phyloP scores from a whole-genome alignment of 1,140 invertebrate species.

The Bombus waltoni region DNA sequence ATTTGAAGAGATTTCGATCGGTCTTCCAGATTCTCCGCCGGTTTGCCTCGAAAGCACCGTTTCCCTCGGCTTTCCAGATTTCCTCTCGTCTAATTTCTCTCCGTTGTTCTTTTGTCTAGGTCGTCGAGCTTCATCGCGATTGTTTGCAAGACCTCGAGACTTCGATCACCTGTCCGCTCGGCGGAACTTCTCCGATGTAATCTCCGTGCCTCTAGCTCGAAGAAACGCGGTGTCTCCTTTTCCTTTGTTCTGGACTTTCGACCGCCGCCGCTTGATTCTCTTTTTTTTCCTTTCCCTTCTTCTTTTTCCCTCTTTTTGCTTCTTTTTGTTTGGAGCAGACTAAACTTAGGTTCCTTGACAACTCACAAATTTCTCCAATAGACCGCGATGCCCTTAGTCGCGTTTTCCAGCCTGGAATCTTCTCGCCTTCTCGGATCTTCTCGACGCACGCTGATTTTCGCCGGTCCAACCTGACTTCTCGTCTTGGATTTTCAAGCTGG shows the following conservation, averaged over 20 bases:
- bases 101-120: not conserved
- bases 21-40: not conserved
- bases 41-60: not conserved
- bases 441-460: not conserved
- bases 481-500: not conserved
- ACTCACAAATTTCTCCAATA: not conserved
- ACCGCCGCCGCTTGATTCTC: not conserved
- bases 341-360: no score
- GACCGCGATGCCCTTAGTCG: not conserved
- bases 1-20: conserved; percentile 2
- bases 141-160: not conserved
- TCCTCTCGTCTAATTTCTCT: not conserved
- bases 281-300: fast-evolving
- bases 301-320: not conserved
- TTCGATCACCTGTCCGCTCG: conserved; percentile 4
- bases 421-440: not conserved
- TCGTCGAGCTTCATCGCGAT: not conserved
- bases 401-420: no score
- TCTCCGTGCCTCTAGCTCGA: not conserved
- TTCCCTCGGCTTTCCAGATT: not conserved
- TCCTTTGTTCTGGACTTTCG: not conserved
- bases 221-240: not conserved
- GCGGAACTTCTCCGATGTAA: not conserved
- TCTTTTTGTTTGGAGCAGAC: not conserved
- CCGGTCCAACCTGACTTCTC: not conserved